Base-by-base conservation (phyloP, 2,113 vertebrate genomes). In the Callipepla squamata region DNA sequence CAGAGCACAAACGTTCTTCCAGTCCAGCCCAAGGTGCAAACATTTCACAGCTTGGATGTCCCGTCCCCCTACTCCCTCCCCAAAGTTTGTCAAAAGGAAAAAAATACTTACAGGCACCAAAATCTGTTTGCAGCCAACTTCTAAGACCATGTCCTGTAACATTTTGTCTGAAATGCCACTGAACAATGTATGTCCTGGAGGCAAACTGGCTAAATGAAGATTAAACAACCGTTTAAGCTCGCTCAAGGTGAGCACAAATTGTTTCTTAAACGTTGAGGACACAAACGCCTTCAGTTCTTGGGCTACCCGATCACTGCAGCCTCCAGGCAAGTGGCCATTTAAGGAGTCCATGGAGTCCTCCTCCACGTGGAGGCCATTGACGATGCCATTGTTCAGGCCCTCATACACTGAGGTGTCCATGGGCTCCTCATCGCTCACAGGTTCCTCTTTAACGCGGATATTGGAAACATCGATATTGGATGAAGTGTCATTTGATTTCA, bases 181-280 rank as follows among this genome's bases (percentile, higher is more conserved):
- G 89, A 99, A 98, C 67, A 98, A 95, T 0, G 93, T 98, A 78
- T 98, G 98, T 86, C 99, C 99, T 0, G 98, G 98, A 44, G 99
- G 98, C 92, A 99, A 98, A 88, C 98, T 98, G 69, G 99, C 99
- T 95, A 99, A 95, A 87, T 99, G 99, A 83, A 99, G 98, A 97
- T 99, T 99, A 94, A 99, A 98, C 83, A 99, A 98, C 96, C 99
- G 98, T 97, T 99, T 99, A 16, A 99, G 98, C 97, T 99, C 99
- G 5, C 98, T 99, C 97, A 99, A 97, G 6, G 99, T 99, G 97
- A 99, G 97, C 18, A 99, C 99, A 94, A 98, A 98, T 77, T 99
- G 99, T 97, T 98, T 99, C 97, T 97, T 98, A 97, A 99, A 99
- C 2, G 98, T 99, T 13, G 97, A 97, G 0, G 59, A 95, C 94